Percentiles rank a stretch among this genome's conserved stretches.
Conservation (phyloP, 2,888 invertebrate species). For the Diaperis boleti region DNA sequence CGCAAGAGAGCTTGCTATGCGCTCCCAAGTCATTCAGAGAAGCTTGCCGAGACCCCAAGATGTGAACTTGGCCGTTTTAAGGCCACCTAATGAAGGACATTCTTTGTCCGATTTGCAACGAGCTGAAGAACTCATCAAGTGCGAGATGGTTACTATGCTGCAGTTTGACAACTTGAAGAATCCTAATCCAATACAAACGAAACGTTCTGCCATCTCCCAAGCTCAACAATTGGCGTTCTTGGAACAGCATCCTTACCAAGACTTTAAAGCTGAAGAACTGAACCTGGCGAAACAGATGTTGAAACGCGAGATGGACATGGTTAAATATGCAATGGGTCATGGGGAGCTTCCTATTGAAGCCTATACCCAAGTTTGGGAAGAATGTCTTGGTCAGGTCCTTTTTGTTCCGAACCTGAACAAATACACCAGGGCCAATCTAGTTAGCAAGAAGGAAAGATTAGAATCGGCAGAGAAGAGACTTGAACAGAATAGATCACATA, state of each 20-base stretch:
- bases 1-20: slow-evolving; percentile 77
- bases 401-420: slow-evolving; percentile 81
- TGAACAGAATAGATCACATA: slow-evolving; percentile 93
- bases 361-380: slow-evolving; percentile 95
- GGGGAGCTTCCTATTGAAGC: slow-evolving; percentile 93
- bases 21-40: slow-evolving; percentile 90
- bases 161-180: slow-evolving; percentile 89
- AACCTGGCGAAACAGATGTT: slow-evolving; percentile 75
- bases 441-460: slow-evolving; percentile 95
- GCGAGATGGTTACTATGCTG: slow-evolving; percentile 96
- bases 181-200: slow-evolving; percentile 66
- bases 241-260: slow-evolving; percentile 87
- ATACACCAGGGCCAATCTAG: slow-evolving; percentile 94
- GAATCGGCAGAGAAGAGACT: slow-evolving; percentile 93
- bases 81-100: slow-evolving; percentile 81
- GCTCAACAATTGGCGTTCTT: slow-evolving; percentile 84
- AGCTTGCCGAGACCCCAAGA: slow-evolving; percentile 86
- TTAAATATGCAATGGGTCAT: slow-evolving; percentile 94
- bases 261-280: slow-evolving; percentile 77
- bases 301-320: slow-evolving; percentile 87
- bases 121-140: slow-evolving; percentile 96
- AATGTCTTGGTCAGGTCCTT: slow-evolving; percentile 92
- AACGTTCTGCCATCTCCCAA: slow-evolving; percentile 62
- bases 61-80: slow-evolving; percentile 84
- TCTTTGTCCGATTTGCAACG: slow-evolving; percentile 89